phyloP scores from a whole-genome alignment of 1,140 invertebrate genomes.

The Zaprionus tsacasi region DNA sequence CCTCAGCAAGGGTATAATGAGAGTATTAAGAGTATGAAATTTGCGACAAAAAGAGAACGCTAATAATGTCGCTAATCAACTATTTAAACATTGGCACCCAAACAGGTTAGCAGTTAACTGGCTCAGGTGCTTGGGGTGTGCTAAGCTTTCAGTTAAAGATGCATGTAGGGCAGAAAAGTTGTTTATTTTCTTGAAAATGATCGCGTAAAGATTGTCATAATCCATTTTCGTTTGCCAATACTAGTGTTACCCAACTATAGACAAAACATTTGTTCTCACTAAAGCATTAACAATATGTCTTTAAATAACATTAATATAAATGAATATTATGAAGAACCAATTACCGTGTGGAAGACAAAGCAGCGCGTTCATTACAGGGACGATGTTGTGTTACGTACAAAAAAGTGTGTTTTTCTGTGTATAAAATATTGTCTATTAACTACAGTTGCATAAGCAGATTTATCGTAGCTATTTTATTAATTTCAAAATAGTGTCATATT shows the following conservation, averaged over 20 bases:
- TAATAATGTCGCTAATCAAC: slow-evolving; percentile 69
- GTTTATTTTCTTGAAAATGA: not conserved
- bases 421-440: not conserved
- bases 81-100: slow-evolving; percentile 55
- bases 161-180: slow-evolving; percentile 21
- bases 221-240: not conserved
- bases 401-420: slow-evolving; percentile 53
- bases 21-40: slow-evolving; percentile 17
- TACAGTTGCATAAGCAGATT: slow-evolving; percentile 18
- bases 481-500: not conserved
- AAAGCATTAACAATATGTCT: slow-evolving; percentile 54
- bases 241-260: not conserved
- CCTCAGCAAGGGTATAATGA: too few species aligned
- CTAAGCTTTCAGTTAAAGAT: slow-evolving; percentile 38
- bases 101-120: slow-evolving; percentile 44
- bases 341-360: slow-evolving; percentile 73
- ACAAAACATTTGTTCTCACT: not conserved
- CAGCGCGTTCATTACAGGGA: slow-evolving; percentile 76
- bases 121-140: slow-evolving; percentile 11
- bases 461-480: not conserved
- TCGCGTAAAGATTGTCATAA: not conserved
- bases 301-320: slow-evolving; percentile 65
- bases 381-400: slow-evolving; percentile 56
- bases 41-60: slow-evolving; percentile 41
- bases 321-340: slow-evolving; percentile 59